phyloP scores from a whole-genome alignment of 2,888 invertebrate genomes.

The Rhagium mordax region DNA sequence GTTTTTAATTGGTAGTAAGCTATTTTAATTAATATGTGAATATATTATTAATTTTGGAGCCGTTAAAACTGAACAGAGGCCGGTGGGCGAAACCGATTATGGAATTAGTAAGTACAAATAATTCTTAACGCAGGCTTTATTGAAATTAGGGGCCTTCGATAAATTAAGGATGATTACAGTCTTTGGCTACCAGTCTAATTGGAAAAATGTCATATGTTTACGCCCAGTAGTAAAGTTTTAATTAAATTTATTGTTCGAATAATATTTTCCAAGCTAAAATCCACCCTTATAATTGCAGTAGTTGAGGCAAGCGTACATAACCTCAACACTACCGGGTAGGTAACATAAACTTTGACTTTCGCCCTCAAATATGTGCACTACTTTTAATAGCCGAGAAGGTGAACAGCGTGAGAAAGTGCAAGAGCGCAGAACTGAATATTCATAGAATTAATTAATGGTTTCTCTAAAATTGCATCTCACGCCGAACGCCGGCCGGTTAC shows the following conservation, averaged over 20 bases:
- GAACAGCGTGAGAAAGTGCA: constrained; percentile 7
- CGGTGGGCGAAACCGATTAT: not conserved
- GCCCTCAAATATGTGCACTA: not conserved
- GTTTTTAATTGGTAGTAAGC: not conserved
- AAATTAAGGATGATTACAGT: not conserved
- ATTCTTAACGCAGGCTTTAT: not conserved
- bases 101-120: not conserved
- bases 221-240: no score
- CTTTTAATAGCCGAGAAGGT: not conserved
- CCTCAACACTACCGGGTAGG: no score
- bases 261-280: no score
- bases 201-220: no score
- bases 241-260: no score
- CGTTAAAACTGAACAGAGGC: not conserved
- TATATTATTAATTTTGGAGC: not conserved
- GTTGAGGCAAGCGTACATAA: no score
- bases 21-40: not conserved
- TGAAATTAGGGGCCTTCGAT: not conserved
- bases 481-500: not conserved
- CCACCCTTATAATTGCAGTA: no score
- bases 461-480: not conserved
- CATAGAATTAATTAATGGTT: not conserved
- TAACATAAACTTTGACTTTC: no score
- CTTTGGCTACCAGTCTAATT: no score
- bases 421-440: not conserved